Evolutionary conservation across 2,113 vertebrate genomes (phyloP), one percentile per base, ranked within the genome.

Genomic region (Chamaetylas fuelleborni): DNA sequence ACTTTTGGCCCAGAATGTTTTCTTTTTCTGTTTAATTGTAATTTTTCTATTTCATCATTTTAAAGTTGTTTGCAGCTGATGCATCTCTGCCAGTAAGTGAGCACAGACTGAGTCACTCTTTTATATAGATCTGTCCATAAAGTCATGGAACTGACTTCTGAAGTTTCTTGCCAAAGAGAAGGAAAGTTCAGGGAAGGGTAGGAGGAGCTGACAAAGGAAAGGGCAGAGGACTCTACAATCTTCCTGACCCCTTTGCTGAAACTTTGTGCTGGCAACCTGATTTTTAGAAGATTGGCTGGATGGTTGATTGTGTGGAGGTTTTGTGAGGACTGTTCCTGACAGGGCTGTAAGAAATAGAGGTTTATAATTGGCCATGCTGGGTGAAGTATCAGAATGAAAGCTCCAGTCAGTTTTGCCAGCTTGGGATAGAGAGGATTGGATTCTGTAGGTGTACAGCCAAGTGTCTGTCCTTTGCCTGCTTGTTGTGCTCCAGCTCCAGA

Each of bases 51-150:
- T 92, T 89, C 48, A 65, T 40, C 45, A 80, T 95, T 94, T 93
- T 85, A 36, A 93, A 93, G 86, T 74, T 67, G 54, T 43, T 90
- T 93, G 78, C 78, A 92, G 61, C 82, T 88, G 82, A 93, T 85
- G 57, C 60, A 80, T 70, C 61, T 88, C 53, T 96, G 81, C 93
- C 92, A 94, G 93, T 94, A 82, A 94, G 62, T 92, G 83, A 94
- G 77, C 65, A 36, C 53, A 94, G 79, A 79, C 81, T 95, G 92
- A 96, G 65, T 95, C 91, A 91, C 83, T 67, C 43, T 80, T 95
- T 96, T 90, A 88, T 87, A 91, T 79, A 90, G 62, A 82, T 93
- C 65, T 94, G n/a, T 92, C 72, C 70, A 85, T 90, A 94, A 95
- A 96, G 54, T 71, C 90, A 67, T 50, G 56, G 72, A 96, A 89